Conservation (phyloP, 2,888 invertebrate species). For the Dendrolimus pini region DNA sequence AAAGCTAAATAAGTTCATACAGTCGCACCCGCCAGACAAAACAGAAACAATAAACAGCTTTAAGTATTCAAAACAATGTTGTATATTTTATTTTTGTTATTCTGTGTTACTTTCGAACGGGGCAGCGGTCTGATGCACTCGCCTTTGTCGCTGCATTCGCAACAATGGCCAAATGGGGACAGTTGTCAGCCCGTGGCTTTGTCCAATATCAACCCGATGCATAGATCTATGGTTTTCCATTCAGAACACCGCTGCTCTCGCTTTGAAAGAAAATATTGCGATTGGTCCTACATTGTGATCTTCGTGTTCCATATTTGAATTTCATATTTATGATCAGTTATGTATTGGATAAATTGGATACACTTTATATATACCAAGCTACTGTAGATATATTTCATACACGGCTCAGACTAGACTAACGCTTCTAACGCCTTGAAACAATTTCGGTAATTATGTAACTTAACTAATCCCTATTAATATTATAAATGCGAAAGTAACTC, state of each 20-base stretch:
- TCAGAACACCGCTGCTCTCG: not conserved
- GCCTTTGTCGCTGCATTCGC: conserved; percentile 10
- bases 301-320: conserved; percentile 4
- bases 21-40: too few species aligned
- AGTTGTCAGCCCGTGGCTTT: conserved; percentile 50
- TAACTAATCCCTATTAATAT: too few species aligned
- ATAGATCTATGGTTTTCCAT: conserved; percentile 46
- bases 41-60: too few species aligned
- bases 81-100: conserved; percentile 22
- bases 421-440: too few species aligned
- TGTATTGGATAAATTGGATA: too few species aligned
- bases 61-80: not conserved
- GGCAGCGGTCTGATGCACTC: conserved; percentile 6
- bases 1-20: too few species aligned
- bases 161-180: conserved; percentile 55
- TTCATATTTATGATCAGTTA: not conserved
- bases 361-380: too few species aligned
- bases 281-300: conserved; percentile 4
- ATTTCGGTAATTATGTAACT: too few species aligned
- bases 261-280: conserved; percentile 4
- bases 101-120: conserved; percentile 25
- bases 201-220: conserved; percentile 55
- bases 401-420: too few species aligned
- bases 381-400: too few species aligned
- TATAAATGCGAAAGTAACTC: too few species aligned